Percentiles rank a stretch among this genome's conserved stretches.
phyloP scores from a whole-genome alignment of 1,140 invertebrate genomes.

The Anastrepha ludens region DNA sequence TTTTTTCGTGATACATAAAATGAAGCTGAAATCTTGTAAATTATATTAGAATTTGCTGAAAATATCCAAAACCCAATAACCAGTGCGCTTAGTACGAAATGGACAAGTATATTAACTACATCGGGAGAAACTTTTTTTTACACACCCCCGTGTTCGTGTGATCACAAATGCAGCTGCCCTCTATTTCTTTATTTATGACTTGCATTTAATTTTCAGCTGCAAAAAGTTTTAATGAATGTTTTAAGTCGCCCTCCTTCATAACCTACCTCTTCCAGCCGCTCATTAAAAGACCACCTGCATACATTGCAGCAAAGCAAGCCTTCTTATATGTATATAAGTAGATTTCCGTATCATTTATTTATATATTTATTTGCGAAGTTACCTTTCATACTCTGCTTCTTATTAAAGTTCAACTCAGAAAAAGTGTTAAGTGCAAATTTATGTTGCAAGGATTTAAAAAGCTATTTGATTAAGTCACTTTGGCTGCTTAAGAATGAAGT shows the following conservation, averaged over 20 bases:
- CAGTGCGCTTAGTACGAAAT: no score
- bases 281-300: neutral
- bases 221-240: slow-evolving; percentile 43
- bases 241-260: neutral
- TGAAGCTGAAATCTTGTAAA: no score
- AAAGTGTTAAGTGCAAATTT: slow-evolving; percentile 48
- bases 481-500: neutral
- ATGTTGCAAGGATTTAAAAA: slow-evolving; percentile 29
- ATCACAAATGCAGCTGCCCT: neutral
- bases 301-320: neutral
- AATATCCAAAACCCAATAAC: no score
- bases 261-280: neutral
- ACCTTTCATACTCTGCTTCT: neutral
- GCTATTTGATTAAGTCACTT: slow-evolving; percentile 38
- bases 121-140: neutral
- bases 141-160: neutral
- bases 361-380: neutral
- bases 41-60: no score
- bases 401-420: slow-evolving; percentile 32
- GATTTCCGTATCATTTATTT: no score
- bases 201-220: neutral
- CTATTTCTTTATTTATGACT: slow-evolving; percentile 15
- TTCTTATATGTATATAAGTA: no score
- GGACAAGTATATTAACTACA: no score
- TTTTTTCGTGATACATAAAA: no score